These are phyloP conservation scores for Mercenaria mercenaria DNA, from an alignment of 1,140 invertebrate genomes.

Conservation along the genomic window DNA sequence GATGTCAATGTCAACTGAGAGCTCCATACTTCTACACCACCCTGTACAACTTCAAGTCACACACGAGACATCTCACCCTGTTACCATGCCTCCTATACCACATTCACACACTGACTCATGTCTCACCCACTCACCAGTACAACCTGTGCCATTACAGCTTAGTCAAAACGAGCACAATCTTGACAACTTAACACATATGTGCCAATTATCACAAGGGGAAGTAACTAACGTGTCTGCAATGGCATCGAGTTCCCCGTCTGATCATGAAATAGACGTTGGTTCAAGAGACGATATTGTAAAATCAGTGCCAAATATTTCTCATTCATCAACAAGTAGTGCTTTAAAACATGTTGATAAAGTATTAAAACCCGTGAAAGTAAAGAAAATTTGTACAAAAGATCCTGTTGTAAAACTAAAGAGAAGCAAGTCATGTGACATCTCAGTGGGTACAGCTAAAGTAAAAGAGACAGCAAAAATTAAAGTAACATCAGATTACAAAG, in stretches of 20 bases:
- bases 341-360: not conserved
- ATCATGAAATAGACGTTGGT: slow-evolving; percentile 59
- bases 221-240: slow-evolving; percentile 55
- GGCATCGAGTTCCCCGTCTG: slow-evolving; percentile 52
- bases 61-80: slow-evolving; percentile 54
- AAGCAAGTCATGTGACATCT: not conserved
- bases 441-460: not conserved
- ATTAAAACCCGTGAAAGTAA: not conserved
- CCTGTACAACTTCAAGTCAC: slow-evolving; percentile 70
- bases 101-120: slow-evolving; percentile 63
- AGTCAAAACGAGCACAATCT: slow-evolving; percentile 13
- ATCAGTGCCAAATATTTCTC: not conserved
- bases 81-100: slow-evolving; percentile 66
- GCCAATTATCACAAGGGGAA: slow-evolving; percentile 61
- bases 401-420: slow-evolving; percentile 12
- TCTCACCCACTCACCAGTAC: slow-evolving; percentile 52
- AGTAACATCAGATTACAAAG: not conserved
- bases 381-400: slow-evolving; percentile 6
- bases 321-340: not conserved
- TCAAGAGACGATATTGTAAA: slow-evolving; percentile 49
- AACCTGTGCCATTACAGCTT: slow-evolving; percentile 31
- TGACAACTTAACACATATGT: slow-evolving; percentile 31
- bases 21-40: slow-evolving; percentile 70
- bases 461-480: not conserved
- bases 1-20: slow-evolving; percentile 56